Evolutionary conservation across 2,113 vertebrate genomes (phyloP).

Genomic region (Rana temporaria): DNA sequence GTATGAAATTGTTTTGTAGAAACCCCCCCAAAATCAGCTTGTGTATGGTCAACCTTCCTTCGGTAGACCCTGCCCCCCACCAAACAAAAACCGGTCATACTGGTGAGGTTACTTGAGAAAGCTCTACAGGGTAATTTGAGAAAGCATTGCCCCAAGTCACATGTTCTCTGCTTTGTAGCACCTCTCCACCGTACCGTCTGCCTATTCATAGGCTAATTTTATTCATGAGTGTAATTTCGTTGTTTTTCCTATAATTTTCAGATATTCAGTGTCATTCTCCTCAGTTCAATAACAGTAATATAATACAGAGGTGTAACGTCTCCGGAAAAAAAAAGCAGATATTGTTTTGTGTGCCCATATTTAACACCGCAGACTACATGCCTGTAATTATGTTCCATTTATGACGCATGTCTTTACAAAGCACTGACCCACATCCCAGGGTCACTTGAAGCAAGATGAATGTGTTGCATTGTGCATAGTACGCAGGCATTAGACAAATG

Average conservation of each 20-base stretch:
- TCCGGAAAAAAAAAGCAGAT: slow-evolving; percentile 1
- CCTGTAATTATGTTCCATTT: slow-evolving; percentile 55
- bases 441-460: slow-evolving; percentile 46
- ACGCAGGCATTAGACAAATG: slow-evolving; percentile 13
- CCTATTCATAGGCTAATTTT: slow-evolving; percentile 5
- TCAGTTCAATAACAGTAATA: slow-evolving; percentile 17
- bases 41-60: too few relatives aligned
- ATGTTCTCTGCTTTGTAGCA: neutral
- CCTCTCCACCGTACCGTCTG: neutral
- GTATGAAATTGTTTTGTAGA: too few relatives aligned
- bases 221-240: neutral
- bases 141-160: slow-evolving; percentile 12
- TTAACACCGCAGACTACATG: slow-evolving; percentile 36
- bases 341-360: slow-evolving; percentile 39
- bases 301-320: neutral
- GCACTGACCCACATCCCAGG: slow-evolving; percentile 52
- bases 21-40: too few relatives aligned
- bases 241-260: slow-evolving; percentile 6
- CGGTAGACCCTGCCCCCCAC: neutral
- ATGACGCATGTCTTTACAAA: slow-evolving; percentile 52
- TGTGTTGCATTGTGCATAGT: slow-evolving; percentile 36
- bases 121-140: slow-evolving; percentile 26
- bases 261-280: slow-evolving; percentile 5
- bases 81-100: slow-evolving; percentile 17
- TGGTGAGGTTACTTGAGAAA: neutral